Percentiles rank a stretch among this genome's conserved stretches.
Conservation (phyloP, 2,888 invertebrate species). For the Melanophora roralis region DNA sequence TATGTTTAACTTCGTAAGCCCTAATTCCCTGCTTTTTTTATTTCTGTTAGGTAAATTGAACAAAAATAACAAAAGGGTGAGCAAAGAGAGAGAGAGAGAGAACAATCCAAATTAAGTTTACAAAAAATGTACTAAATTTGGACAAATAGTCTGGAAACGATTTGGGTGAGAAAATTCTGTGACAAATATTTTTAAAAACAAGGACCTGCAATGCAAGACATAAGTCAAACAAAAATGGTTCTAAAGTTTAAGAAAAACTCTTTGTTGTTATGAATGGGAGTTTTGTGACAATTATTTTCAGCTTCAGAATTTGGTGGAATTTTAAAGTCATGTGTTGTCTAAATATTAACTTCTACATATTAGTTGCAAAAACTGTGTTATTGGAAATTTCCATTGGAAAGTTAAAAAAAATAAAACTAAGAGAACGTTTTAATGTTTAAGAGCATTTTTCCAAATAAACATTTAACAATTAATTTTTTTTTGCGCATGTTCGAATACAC, state of each 20-base stretch:
- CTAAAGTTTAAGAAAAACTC: too few species aligned
- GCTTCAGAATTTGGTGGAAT: background rate
- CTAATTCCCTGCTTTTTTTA: background rate
- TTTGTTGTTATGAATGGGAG: constrained; percentile 29
- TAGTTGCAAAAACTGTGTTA: constrained; percentile 42
- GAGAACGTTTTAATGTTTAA: background rate
- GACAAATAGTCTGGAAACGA: too few species aligned
- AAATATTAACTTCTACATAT: background rate
- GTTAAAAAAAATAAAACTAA: background rate
- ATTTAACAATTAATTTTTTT: background rate
- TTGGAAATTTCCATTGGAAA: constrained; percentile 48
- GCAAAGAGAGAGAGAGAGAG: constrained; percentile 5
- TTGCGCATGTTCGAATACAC: constrained; percentile 59
- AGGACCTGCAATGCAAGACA: too few species aligned
- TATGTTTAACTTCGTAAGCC: background rate
- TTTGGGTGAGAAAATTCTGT: too few species aligned
- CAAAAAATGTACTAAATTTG: background rate
- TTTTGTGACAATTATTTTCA: constrained; percentile 32
- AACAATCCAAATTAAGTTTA: too few species aligned
- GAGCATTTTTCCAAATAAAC: background rate
- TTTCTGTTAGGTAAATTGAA: too few species aligned
- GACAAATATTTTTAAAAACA: too few species aligned
- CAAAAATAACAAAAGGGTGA: constrained; percentile 5
- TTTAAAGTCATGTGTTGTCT: background rate
- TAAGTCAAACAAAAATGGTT: too few species aligned